A percentile compares a stretch with the other conserved stretches of the same genome.
Evolutionary conservation across 1,140 invertebrate species (phyloP).

Genomic region (Thaumatotibia leucotreta): DNA sequence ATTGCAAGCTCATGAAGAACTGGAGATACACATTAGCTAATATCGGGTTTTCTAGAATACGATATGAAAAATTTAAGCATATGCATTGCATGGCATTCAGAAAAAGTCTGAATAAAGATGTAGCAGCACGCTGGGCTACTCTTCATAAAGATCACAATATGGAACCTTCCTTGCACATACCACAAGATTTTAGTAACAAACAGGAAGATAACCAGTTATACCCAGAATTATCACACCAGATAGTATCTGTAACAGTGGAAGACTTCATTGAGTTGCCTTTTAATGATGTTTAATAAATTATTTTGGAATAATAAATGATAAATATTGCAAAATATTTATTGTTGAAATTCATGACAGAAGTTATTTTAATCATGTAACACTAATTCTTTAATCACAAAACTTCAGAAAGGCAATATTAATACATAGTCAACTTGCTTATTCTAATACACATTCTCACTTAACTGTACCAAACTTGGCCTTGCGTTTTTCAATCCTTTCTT

Average conservation of each 20-base stretch:
- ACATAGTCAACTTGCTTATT: neutral
- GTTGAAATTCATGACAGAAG: neutral
- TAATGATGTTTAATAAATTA: conserved; percentile 15
- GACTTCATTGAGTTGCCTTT: conserved; percentile 60
- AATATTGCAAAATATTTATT: neutral
- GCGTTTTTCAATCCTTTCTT: conserved; percentile 83
- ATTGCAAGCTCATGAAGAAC: conserved; percentile 90
- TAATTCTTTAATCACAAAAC: neutral
- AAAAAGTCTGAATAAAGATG: conserved; percentile 79
- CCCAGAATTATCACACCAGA: neutral
- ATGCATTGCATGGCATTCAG: conserved; percentile 93
- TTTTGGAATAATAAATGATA: conserved; percentile 7
- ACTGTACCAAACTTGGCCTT: conserved; percentile 81
- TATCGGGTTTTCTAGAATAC: conserved; percentile 88
- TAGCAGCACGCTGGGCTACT: conserved; percentile 79
- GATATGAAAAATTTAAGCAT: conserved; percentile 90
- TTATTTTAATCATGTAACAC: neutral
- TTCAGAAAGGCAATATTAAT: neutral
- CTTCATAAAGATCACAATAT: conserved; percentile 53
- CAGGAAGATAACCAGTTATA: conserved; percentile 20
- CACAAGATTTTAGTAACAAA: conserved; percentile 47
- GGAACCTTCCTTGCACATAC: conserved; percentile 51
- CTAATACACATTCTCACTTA: conserved; percentile 11
- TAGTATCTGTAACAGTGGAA: conserved; percentile 14
- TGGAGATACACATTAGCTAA: conserved; percentile 88